Base-by-base conservation (phyloP, 2,113 vertebrate species). In the Nothobranchius kuhntae region DNA sequence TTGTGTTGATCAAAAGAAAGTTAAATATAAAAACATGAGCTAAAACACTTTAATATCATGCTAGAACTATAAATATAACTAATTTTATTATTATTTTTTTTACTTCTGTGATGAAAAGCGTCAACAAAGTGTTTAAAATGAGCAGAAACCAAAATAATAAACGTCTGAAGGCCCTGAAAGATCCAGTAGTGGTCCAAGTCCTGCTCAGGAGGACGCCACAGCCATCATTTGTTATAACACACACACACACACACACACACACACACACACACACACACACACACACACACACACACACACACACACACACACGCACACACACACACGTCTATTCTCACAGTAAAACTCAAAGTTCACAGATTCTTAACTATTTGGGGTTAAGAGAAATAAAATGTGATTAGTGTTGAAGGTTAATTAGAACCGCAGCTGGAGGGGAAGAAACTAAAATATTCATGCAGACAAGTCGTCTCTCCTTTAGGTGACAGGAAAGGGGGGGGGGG, bases 361-460 rank as follows among this genome's bases (percentile, higher is more conserved):
- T 89, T n/a, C n/a, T n/a, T 92, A 89, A 92, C 91, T 91, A 91
- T 83, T 83, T 44, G 30, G 77, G 83, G 85, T 89, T 87, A 89
- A 87, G 77, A 80, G 70, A 87, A 88, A 89, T 80, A 85, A 87
- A 88, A 78, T 53, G 53, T 53, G 77, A 80, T 89, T 91, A 92
- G 89, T 87, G 87, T 90, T 75, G 65, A 69, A 84, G 78, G 77
- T 85, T 89, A 85, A 86, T 84, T 86, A 76, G 60, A 87, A 87
- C 66, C 77, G 75, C 77, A 75, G 84, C 75, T 73, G 53, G 63
- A 85, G 64, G 78, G 63, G 50, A 68, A 57, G 76, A 64, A 88
- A 80, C 65, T 85, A 76, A 88, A 88, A 84, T 73, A 81, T 76
- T 71, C 80, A 86, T 71, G 77, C 86, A 86, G 78, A 75, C 68